Evolutionary conservation across 2,888 invertebrate species (phyloP).

Genomic region (Scrobipalpa atriplicella): DNA sequence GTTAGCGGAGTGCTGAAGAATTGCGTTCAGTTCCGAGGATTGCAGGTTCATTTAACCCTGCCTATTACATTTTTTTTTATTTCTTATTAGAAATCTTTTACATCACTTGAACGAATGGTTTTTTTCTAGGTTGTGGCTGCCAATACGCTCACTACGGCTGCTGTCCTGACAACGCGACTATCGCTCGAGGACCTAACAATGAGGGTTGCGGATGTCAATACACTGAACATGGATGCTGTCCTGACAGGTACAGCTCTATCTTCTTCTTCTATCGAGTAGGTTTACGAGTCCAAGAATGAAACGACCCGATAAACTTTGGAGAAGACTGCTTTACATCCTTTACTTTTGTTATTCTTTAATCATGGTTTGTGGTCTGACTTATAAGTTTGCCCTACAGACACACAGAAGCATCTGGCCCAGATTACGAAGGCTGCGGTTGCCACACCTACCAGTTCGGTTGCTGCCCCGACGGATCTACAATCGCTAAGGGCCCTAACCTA

Average conservation of each 20-base stretch:
- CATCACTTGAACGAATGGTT: no score
- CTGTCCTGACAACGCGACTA: conserved; percentile 91
- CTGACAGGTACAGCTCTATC: conserved; percentile 90
- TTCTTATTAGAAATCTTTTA: no score
- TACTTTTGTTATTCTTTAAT: not conserved
- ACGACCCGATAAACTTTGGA: no score
- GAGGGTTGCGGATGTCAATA: conserved; percentile 93
- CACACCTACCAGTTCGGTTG: conserved; percentile 95
- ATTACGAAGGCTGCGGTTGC: conserved; percentile 92
- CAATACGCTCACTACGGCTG: conserved; percentile 90
- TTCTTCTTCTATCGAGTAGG: no score
- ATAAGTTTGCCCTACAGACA: conserved; percentile 54
- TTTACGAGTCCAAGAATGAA: no score
- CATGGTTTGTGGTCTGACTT: no score
- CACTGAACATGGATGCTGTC: conserved; percentile 91
- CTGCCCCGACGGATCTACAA: conserved; percentile 91
- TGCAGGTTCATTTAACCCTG: no score
- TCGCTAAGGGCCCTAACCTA: conserved; percentile 85
- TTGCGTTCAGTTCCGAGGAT: no score
- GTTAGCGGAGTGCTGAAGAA: no score
- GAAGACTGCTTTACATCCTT: no score
- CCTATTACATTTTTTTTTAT: no score
- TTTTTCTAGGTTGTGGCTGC: conserved; percentile 92
- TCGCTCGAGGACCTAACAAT: conserved; percentile 89
- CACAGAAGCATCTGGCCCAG: conserved; percentile 89